Evolutionary conservation across 2,888 invertebrate genomes (phyloP).

Genomic region (Spodoptera littoralis): DNA sequence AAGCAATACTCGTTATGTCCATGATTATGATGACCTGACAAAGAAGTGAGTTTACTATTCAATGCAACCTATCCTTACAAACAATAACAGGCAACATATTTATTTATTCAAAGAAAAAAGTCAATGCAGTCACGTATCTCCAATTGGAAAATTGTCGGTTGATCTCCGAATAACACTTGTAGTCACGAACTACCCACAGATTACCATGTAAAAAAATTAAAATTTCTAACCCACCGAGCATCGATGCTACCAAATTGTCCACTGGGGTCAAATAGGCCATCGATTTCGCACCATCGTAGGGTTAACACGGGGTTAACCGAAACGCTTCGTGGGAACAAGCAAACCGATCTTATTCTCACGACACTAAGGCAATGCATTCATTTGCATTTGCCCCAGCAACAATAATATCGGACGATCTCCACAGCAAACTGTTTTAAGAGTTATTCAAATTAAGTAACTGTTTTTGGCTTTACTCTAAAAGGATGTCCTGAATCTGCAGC

Average conservation of each 20-base stretch:
- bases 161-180: not conserved
- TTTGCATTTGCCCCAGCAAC: constrained; percentile 74
- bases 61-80: not conserved
- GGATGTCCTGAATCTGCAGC: constrained; percentile 38
- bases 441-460: constrained; percentile 58
- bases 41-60: not conserved
- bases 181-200: constrained; percentile 12
- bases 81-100: too few relatives aligned
- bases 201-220: constrained; percentile 34
- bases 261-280: constrained; percentile 54
- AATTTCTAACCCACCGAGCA: constrained; percentile 26
- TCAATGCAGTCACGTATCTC: not conserved
- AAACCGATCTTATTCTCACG: constrained; percentile 75
- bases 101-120: too few relatives aligned
- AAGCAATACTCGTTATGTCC: too few relatives aligned
- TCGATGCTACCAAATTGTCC: constrained; percentile 59
- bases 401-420: constrained; percentile 67
- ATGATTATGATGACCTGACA: not conserved
- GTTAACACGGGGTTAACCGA: constrained; percentile 76
- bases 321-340: constrained; percentile 74
- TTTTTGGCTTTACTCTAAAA: constrained; percentile 37
- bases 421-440: constrained; percentile 40
- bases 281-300: constrained; percentile 74
- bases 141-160: not conserved
- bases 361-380: constrained; percentile 63